These are phyloP conservation scores for Avahi laniger DNA, from an alignment of 2,797 vertebrate genomes.

Conservation along the genomic window DNA sequence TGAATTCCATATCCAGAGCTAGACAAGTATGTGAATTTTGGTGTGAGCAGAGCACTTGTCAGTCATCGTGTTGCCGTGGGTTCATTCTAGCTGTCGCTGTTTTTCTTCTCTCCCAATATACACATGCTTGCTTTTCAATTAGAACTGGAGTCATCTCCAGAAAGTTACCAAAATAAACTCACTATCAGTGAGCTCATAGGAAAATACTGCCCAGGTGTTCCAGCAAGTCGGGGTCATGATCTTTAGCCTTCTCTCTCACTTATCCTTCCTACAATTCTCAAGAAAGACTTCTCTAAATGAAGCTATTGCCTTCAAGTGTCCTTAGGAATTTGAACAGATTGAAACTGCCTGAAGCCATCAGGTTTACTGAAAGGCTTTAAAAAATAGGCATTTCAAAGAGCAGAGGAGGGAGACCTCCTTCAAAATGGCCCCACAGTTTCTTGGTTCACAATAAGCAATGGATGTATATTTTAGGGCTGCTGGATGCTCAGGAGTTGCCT, in stretches of 20 bases:
- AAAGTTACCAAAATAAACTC: constrained; percentile 60
- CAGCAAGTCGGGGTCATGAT: constrained; percentile 13
- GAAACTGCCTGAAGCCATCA: constrained; percentile 60
- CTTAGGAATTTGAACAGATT: constrained; percentile 66
- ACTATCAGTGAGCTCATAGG: constrained; percentile 16
- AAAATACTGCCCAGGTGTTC: constrained; percentile 62
- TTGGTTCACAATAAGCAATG: not conserved
- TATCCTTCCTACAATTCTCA: not conserved
- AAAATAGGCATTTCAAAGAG: constrained; percentile 60
- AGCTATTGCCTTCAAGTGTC: constrained; percentile 45
- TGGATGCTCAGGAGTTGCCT: not conserved
- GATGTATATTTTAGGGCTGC: not conserved
- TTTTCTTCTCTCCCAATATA: not conserved
- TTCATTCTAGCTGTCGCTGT: not conserved
- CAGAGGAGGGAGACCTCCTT: not conserved
- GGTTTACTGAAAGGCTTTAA: constrained; percentile 48
- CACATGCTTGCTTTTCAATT: constrained; percentile 47
- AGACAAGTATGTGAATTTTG: not conserved
- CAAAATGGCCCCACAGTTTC: not conserved
- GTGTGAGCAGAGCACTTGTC: not conserved
- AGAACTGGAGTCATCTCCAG: constrained; percentile 42
- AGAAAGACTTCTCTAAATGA: constrained; percentile 52
- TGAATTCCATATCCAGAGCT: not conserved
- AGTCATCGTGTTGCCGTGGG: fast-evolving
- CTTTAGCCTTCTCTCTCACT: constrained; percentile 37